phyloP scores from a whole-genome alignment of 1,140 invertebrate species.

The Limonius californicus region DNA sequence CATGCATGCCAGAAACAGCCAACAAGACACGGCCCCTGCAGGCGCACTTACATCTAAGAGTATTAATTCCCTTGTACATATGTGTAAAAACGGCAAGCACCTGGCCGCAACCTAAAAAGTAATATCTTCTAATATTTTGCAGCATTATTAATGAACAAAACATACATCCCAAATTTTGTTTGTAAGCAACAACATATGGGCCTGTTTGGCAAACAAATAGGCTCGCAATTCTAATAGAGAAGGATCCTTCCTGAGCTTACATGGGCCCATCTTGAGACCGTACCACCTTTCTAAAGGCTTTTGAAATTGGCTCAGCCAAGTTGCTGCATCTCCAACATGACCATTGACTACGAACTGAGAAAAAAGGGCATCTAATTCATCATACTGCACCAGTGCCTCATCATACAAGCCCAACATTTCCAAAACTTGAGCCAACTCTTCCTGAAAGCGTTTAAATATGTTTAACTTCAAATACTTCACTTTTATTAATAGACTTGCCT shows the following conservation, averaged over 20 bases:
- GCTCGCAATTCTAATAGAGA: constrained; percentile 84
- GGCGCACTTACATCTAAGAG: constrained; percentile 74
- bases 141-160: constrained; percentile 21
- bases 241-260: constrained; percentile 35
- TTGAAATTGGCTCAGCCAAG: constrained; percentile 77
- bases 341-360: constrained; percentile 95
- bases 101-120: constrained; percentile 71
- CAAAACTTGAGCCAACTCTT: constrained; percentile 91
- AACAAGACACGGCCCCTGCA: constrained; percentile 83
- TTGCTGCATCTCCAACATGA: constrained; percentile 74
- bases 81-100: constrained; percentile 82
- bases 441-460: too few relatives aligned
- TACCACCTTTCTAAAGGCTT: constrained; percentile 75
- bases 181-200: constrained; percentile 74
- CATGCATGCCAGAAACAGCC: constrained; percentile 88
- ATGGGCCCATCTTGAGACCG: constrained; percentile 66
- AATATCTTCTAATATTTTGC: neutral
- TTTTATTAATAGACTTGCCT: too few relatives aligned
- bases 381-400: constrained; percentile 94
- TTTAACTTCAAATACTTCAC: too few relatives aligned
- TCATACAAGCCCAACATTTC: constrained; percentile 92
- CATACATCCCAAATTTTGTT: constrained; percentile 77
- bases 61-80: constrained; percentile 74
- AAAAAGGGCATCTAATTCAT: constrained; percentile 95
- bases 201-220: constrained; percentile 92